A percentile compares a stretch with the other conserved stretches of the same genome.
Conservation (phyloP, 2,113 vertebrate genomes). For the Oxygymnocypris stewartii region DNA sequence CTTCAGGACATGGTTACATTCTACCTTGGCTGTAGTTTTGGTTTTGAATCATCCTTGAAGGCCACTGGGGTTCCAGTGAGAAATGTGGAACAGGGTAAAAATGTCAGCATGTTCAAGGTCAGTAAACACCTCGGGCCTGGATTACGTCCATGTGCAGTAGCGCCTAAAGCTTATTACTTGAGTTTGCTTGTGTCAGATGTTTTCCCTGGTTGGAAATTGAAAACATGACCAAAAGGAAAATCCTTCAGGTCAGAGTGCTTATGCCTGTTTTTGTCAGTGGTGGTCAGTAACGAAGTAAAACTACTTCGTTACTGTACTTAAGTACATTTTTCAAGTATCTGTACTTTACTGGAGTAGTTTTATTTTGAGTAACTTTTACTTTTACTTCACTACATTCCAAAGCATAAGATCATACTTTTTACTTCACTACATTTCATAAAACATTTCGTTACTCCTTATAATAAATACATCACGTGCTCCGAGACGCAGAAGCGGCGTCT, state of each 20-base stretch:
- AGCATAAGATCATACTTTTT: too few relatives aligned
- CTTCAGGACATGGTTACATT: slow-evolving; percentile 83
- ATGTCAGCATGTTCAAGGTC: slow-evolving; percentile 83
- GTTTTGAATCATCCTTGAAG: slow-evolving; percentile 77
- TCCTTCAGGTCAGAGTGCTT: background rate
- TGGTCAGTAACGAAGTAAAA: too few relatives aligned
- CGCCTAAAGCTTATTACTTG: background rate
- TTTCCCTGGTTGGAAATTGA: slow-evolving; percentile 29
- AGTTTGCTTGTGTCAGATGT: background rate
- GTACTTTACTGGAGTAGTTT: too few relatives aligned
- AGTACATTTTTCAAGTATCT: too few relatives aligned
- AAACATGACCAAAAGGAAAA: background rate
- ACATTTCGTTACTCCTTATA: too few relatives aligned
- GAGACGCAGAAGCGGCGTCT: too few relatives aligned
- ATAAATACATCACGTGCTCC: too few relatives aligned
- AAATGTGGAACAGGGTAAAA: slow-evolving; percentile 74
- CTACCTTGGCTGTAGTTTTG: slow-evolving; percentile 83
- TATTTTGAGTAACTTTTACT: too few relatives aligned
- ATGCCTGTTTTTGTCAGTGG: background rate
- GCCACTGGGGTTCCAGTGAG: slow-evolving; percentile 75
- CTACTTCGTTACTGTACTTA: too few relatives aligned
- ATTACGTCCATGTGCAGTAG: background rate
- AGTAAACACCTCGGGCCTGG: background rate
- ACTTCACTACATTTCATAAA: too few relatives aligned
- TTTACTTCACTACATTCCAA: too few relatives aligned